Evolutionary conservation across 2,113 vertebrate species (phyloP), one percentile per base, ranked within the genome.

Genomic region (Silurus asotus): DNA sequence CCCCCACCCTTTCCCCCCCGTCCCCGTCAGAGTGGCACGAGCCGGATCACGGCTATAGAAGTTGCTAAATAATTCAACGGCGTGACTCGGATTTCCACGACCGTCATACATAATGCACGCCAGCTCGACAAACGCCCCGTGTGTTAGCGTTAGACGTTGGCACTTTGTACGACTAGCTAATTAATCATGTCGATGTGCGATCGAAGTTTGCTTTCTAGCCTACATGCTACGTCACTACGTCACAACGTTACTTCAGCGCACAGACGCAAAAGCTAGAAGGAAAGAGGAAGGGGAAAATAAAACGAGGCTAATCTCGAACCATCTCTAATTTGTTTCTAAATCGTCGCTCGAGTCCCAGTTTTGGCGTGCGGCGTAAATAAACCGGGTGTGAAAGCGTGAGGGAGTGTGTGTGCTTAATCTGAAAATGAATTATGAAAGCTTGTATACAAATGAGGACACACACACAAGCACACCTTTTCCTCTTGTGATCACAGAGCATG

Each of bases 71-170:
- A 90, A 93, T 94, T 95, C 85, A 93, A 45, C 45, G 76, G 70
- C 83, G 86, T 91, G 93, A 92, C 90, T 92, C 90, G 83, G 83
- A 90, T 92, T 92, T 91, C 89, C 83, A 93, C 89, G 92, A 91
- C 87, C 74, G 65, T 56, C 75, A 91, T 93, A 84, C 93, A 94
- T 93, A 93, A 94, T 94, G 92, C 81, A 95, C 93, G 83, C 11
- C 28, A 84, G 88, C 85, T 93, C 81, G 76, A 92, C 89, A 87
- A 88, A 90, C 88, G 87, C 86, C 69, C 87, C 56, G 83, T 75
- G 91, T 90, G 81, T 91, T 84, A 88, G 87, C 28, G 28, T 37
- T 37, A 37, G 28, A 37, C 28, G 28, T 37, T 37, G 28, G 89
- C 85, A 91, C 70, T 56, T 78, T 58, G 53, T 84, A 88, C 75